Base-by-base conservation (phyloP, 2,888 invertebrate species). In the Ophion obscuratus region DNA sequence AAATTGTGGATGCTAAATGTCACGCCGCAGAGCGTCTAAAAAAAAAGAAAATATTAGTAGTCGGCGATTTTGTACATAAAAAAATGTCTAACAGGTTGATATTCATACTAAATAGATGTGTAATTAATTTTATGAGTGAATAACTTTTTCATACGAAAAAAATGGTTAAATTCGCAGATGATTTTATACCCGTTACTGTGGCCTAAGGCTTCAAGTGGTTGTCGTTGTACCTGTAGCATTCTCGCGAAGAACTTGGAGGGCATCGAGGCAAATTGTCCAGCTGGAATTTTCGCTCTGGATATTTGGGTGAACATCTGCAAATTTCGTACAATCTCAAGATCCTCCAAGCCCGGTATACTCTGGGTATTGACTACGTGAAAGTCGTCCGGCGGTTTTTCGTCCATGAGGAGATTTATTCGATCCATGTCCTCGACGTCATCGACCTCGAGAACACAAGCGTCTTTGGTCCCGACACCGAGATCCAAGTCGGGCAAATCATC, bases 301-400 rank as follows among this genome's bases (percentile, higher is more conserved):
- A 98, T 96, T 93, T 98, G 98, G 0, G 97, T 96, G 92, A 98
- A 98, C 97, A 97, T 97, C 95, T 98, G 97, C 64, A 97, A 94
- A 93, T 96, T 97, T 89, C 96, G 95, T 0, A 96, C 96, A 11
- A 96, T 95, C 90, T 96, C 96, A 87, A 96, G 94, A 85, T 96
- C 96, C 67, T 96, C 95, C 85, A 97, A 94, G 0, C 97, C 97
- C 1, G 97, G 97, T 81, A 97, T 96, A 47, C 95, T 95, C 93
- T 97, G 97, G 0, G 97, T 97, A 91, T 97, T 97, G 67, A 97
- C 97, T 68, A 97, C 96, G 90, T 97, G 96, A 92, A 97, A 97
- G 77, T 97, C 97, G 86, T 96, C 96, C 0, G 97, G 97, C 2
- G 97, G 96, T 82, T 95, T 95, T 5, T 96, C 96, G 91, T 97